Base-by-base conservation (phyloP, 2,888 invertebrate genomes). In the Drosophila tripunctata region DNA sequence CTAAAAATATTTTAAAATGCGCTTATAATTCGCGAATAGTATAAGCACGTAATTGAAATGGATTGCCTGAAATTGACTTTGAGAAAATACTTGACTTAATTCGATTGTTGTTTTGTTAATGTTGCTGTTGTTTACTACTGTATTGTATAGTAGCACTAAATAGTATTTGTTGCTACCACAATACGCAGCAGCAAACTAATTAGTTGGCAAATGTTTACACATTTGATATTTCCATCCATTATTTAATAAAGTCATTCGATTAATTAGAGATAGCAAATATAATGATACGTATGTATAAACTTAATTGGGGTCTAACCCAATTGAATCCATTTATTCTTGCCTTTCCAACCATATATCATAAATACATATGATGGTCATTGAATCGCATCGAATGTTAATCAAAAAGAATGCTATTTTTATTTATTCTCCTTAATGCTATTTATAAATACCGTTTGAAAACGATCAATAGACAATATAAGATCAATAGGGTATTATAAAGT, bases 291-390 rank as follows among this genome's bases (percentile, higher is more conserved):
- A 36, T 14, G 10, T 30, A 36, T 36, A 36, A 27, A 31, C 14
- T 27, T 61, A 19, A 21, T 45, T 51, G 63, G 63, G 63, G 15
- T 40, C 51, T 51, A n/a, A 17, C 51, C 61, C 63, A 60, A 51
- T 51, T 51, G 33, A 45, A 15, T 27, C 7, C 6, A 17, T 5
- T 8, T 8, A 10, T 22, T 41, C 41, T 52, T 19, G 21, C 21
- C 12, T 8, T 21, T 15, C 14, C 3, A 40, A 21, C 41, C 52
- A 41, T n/a, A n/a, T n/a, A n/a, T n/a, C n/a, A n/a, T n/a, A n/a
- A n/a, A n/a, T n/a, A n/a, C n/a, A n/a, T n/a, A n/a, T 52, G 52
- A 30, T 12, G 38, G 40, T 14, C 51, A 30, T 40, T 40, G 5
- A 7, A 40, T 38, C 2, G 27, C 10, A 19, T 24, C 27, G 19